These are phyloP conservation scores for Melinopterus prodromus DNA, from an alignment of 2,888 invertebrate species.

Conservation along the genomic window DNA sequence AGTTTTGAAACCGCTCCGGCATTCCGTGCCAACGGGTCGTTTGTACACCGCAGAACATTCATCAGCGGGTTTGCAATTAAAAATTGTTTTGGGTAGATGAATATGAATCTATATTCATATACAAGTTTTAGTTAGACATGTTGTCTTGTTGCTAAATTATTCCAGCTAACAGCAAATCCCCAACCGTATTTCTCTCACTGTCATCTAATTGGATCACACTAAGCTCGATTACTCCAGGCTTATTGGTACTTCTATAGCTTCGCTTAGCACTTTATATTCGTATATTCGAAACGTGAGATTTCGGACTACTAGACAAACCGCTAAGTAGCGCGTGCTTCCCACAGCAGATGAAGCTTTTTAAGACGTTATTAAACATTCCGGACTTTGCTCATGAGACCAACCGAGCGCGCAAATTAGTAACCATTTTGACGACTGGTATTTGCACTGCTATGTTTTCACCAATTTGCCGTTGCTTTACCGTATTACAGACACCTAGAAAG, in stretches of 20 bases:
- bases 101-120: too few species aligned
- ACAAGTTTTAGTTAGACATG: too few species aligned
- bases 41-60: neutral
- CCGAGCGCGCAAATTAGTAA: too few species aligned
- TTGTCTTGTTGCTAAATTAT: too few species aligned
- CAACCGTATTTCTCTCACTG: neutral
- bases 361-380: too few species aligned
- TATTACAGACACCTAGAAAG: too few species aligned
- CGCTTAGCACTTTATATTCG: slow-evolving; percentile 25
- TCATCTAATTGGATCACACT: slow-evolving; percentile 34
- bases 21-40: neutral
- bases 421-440: too few species aligned
- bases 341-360: too few species aligned
- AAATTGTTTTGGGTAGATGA: neutral
- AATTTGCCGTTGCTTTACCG: too few species aligned
- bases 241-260: slow-evolving; percentile 32
- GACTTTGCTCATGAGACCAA: too few species aligned
- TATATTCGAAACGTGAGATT: neutral
- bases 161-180: neutral
- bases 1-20: neutral
- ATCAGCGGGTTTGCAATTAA: neutral
- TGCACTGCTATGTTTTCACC: too few species aligned
- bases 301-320: neutral
- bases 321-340: too few species aligned
- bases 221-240: slow-evolving; percentile 33